These are phyloP conservation scores for Napeogenes sylphis DNA, from an alignment of 2,888 invertebrate species.

Conservation along the genomic window DNA sequence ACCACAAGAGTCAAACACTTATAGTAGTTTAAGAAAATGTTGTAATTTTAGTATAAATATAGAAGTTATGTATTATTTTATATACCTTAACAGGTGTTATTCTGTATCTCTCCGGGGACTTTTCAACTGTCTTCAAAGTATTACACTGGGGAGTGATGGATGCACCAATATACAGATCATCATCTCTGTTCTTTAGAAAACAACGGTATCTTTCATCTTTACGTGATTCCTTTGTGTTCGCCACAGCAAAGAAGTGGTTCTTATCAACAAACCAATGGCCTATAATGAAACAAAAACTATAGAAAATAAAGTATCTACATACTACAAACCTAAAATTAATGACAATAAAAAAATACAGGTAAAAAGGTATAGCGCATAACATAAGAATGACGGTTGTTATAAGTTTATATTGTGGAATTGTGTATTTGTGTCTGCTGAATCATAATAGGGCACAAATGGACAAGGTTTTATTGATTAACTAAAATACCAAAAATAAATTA, in stretches of 20 bases:
- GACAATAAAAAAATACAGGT: neutral
- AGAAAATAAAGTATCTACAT: neutral
- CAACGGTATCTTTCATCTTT: conserved; percentile 97
- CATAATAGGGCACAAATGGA: too few relatives aligned
- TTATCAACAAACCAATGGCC: conserved; percentile 97
- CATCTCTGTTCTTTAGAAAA: conserved; percentile 95
- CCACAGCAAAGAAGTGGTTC: conserved; percentile 98
- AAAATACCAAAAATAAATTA: conserved; percentile 4
- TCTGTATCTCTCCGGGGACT: conserved; percentile 92
- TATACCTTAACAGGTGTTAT: conserved; percentile 85
- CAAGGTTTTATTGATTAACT: too few relatives aligned
- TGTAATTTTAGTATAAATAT: too few relatives aligned
- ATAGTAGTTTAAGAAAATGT: too few relatives aligned
- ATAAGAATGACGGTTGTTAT: too few relatives aligned
- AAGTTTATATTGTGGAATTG: too few relatives aligned
- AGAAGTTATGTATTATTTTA: neutral
- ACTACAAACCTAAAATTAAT: too few relatives aligned
- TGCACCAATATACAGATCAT: conserved; percentile 93
- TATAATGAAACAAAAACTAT: conserved; percentile 35
- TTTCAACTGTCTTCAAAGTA: conserved; percentile 93
- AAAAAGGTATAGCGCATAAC: too few relatives aligned
- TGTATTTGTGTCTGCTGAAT: too few relatives aligned
- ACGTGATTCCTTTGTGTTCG: conserved; percentile 96
- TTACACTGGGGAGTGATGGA: conserved; percentile 97
- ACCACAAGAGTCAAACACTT: too few relatives aligned